These are phyloP conservation scores for Eidolon helvum DNA, from an alignment of 2,113 vertebrate species.

Conservation along the genomic window DNA sequence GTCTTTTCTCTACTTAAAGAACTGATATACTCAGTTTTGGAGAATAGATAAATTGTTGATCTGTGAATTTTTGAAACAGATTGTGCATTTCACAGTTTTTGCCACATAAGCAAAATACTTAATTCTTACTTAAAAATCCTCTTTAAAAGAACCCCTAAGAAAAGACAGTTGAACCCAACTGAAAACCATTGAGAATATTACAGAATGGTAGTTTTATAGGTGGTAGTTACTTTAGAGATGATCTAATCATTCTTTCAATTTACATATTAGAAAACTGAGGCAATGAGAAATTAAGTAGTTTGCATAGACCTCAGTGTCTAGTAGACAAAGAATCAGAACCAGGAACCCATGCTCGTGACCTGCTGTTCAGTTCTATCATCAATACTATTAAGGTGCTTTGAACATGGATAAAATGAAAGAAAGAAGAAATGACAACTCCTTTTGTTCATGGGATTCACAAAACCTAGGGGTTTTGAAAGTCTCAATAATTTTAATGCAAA, in stretches of 20 bases:
- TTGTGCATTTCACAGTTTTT: neutral
- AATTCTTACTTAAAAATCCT: neutral
- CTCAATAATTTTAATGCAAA: slow-evolving; percentile 18
- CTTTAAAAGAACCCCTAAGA: neutral
- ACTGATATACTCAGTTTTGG: neutral
- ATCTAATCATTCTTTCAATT: neutral
- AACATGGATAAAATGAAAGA: neutral
- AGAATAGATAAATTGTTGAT: neutral
- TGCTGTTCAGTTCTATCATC: neutral
- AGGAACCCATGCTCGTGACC: neutral
- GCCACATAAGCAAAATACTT: neutral
- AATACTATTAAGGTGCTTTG: neutral
- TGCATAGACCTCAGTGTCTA: neutral
- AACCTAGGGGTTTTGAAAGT: neutral
- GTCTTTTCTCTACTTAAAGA: neutral
- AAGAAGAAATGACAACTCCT: neutral
- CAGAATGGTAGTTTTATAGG: slow-evolving; percentile 1
- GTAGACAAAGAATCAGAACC: neutral
- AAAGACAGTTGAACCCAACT: neutral
- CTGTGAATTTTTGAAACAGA: slow-evolving; percentile 19
- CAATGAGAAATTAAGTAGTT: neutral
- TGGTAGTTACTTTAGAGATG: neutral
- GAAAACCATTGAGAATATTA: neutral
- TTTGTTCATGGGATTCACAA: neutral
- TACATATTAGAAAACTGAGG: neutral